Base-by-base conservation (phyloP, 2,113 vertebrate species). In the Cnemophilus loriae region DNA sequence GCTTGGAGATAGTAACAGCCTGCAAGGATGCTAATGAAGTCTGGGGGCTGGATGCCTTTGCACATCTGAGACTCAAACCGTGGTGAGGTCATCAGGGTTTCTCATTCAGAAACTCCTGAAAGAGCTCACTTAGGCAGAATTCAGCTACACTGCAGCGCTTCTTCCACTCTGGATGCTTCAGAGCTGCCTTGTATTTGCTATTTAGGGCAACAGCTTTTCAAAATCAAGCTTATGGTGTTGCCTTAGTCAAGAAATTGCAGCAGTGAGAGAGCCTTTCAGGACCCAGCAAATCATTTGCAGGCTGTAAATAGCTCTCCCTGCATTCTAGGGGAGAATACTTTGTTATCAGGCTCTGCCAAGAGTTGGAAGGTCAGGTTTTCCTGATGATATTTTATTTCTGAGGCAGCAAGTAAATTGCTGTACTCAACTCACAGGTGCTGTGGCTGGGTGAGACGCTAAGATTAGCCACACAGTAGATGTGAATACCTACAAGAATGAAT, bases 1-100 rank as follows among this genome's bases (percentile, higher is more conserved):
- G 85, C 82, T 94, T 74, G 60, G 73, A 95, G 88, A 64, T 94
- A 96, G 91, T 95, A 94, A 81, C 95, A 94, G 95, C 87, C 95
- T 84, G 0, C 60, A 64, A 32, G 44, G 87, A 94, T 96, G 95
- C 71, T 96, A 90, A 93, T 93, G 90, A 96, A 91, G 71, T 90
- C 95, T 95, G 90, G 85, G 73, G 93, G 95, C 75, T 94, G 93
- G 80, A 93, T 93, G 89, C 83, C 59, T 94, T 80, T 96, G 88
- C 95, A 78, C 85, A 93, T 93, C 92, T 94, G 85, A 96, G 92
- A 37, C 85, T 93, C 64, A 85, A 85, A 13, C 44, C 0, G 0
- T 64, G 56, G 71, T 95, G 93, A 94, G 83, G 87, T 80, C 84
- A 53, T 89, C 71, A 64, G 78, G 80, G 79, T 84, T 93, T 78